Base-by-base conservation (phyloP, 2,797 vertebrate species). In the Champsocephalus esox region DNA sequence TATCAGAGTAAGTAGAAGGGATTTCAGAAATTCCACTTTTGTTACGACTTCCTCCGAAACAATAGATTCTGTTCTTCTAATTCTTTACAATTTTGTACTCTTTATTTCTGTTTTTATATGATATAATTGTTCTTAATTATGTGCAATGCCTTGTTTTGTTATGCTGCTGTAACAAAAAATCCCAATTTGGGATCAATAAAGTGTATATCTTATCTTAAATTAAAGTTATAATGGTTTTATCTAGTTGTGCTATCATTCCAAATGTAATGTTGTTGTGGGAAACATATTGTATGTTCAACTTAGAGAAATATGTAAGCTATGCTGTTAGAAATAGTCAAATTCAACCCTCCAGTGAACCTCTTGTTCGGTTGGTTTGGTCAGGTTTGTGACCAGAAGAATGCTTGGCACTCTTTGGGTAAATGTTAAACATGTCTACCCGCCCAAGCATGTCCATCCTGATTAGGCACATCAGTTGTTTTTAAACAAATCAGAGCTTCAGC, bases 361-460 rank as follows among this genome's bases (percentile, higher is more conserved):
- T 2, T 57, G 61, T 55, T 54, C n/a, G 56, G n/a, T 50, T 46
- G n/a, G 19, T 49, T 70, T 72, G 10, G 24, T 85, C 71, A 38
- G 8, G 34, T 38, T 38, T 38, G 34, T 38, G 34, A 17, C 67
- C 21, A 51, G 16, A 56, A 64, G 11, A 56, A 61, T 17, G 1
- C 49, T 52, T 9, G 38, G 68, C 9, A 56, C 24, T 14, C 57
- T 17, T 19, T 34, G 61, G 61, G 9, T 24, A 74, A 81, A 58
- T 21, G 17, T 68, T 17, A 8, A 17, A 66, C 69, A 24, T 55
- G 16, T 79, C 49, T 54, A 62, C 75, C 38, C 84, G 83, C 48
- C 67, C 32, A 32, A 57, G 8, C 75, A 34, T 61, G 72, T 45
- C 41, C 56, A 5, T 63, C 54, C 3, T 54, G 49, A 64, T 56